These are phyloP conservation scores for Proterorhinus semilunaris DNA, from an alignment of 2,113 vertebrate genomes.

Conservation along the genomic window DNA sequence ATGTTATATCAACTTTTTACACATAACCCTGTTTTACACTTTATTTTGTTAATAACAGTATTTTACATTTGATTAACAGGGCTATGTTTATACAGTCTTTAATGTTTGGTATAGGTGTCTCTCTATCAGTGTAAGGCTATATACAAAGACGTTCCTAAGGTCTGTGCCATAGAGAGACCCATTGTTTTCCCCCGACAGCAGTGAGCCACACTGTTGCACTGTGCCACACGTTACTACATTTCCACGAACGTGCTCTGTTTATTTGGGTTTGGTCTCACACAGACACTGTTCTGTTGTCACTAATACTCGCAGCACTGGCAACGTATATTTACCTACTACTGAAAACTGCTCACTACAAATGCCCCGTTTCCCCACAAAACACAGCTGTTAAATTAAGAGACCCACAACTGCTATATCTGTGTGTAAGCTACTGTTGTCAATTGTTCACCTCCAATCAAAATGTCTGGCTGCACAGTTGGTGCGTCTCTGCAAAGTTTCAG, in stretches of 20 bases:
- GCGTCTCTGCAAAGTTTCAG: neutral
- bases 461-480: neutral
- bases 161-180: neutral
- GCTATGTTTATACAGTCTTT: too few species aligned
- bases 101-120: neutral
- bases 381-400: neutral
- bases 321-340: constrained; percentile 5
- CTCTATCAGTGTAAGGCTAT: neutral
- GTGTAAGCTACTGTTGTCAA: neutral
- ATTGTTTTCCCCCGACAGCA: constrained; percentile 1
- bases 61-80: too few species aligned
- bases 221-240: neutral
- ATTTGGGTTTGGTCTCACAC: constrained; percentile 9
- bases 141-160: neutral
- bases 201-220: neutral
- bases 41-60: too few species aligned
- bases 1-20: too few species aligned
- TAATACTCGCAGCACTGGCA: neutral
- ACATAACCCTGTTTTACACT: too few species aligned
- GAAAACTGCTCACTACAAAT: neutral
- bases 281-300: constrained; percentile 9
- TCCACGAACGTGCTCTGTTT: constrained; percentile 7
- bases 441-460: neutral
- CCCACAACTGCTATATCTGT: neutral
- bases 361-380: neutral